Evolutionary conservation across 2,797 vertebrate species (phyloP), one percentile per base, ranked within the genome.

Genomic region (Rhinoraja longicauda): DNA sequence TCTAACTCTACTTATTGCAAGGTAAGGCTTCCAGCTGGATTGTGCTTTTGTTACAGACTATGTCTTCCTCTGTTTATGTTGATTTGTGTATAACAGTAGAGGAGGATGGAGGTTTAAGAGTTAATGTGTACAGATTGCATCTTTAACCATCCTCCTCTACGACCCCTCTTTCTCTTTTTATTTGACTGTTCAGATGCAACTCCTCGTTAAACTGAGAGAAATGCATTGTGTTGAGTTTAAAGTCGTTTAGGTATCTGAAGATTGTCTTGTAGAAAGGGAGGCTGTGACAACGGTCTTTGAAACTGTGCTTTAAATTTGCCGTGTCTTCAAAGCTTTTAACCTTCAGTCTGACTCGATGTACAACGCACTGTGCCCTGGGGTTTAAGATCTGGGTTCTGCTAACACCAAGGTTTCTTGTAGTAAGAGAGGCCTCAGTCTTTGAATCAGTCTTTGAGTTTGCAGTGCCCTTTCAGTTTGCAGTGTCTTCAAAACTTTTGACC

Each of bases 1-100:
- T 72, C 39, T 26, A 92, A 90, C 70, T 53, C 90, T 57, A 73
- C 59, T 92, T 92, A 73, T 53, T 75, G 90, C 70, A 92, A 92
- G 90, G 90, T 92, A 92, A 92, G 90, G 21, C 26, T 72, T 4
- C 24, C 1, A n/a, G 8, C 12, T 29, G 39, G 13, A 21, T 12
- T 75, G 10, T 73, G 10, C 26, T 24, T 17, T 57, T 92, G 39
- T 67, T 53, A 75, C 70, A 73, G 72, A 2, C 70, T 75, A 24
- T 26, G 57, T 32, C 57, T 36, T 39, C 53, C 5, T n/a, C 24
- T 53, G 36, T 70, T 75, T 73, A n/a, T 0, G 6, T 57, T 84
- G 53, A 62, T 84, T 84, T 84, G 53, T n/a, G n/a, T n/a, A n/a
- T n/a, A n/a, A n/a, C n/a, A n/a, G n/a, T n/a, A n/a, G n/a, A n/a